Evolutionary conservation across 2,888 invertebrate species (phyloP).

Genomic region (Lepeophtheirus nordmannii): DNA sequence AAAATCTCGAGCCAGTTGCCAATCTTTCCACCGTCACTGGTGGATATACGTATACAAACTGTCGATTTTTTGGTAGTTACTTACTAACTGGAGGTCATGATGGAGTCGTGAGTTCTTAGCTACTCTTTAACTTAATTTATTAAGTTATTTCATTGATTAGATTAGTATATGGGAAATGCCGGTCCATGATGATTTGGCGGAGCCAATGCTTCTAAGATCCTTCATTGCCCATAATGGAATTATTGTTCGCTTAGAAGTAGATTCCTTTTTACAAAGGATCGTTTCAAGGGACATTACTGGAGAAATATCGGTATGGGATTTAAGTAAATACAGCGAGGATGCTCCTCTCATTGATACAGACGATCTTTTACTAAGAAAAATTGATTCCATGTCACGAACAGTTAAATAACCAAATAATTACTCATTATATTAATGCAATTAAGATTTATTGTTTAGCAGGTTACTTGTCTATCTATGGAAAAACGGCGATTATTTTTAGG

Average conservation of each 20-base stretch:
- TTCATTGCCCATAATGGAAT: neutral
- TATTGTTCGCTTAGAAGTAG: slow-evolving; percentile 2
- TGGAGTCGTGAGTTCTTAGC: neutral
- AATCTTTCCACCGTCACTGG: neutral
- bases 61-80: neutral
- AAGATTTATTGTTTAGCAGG: neutral
- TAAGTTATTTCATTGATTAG: neutral
- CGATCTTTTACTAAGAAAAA: neutral
- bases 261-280: slow-evolving; percentile 7
- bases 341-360: neutral
- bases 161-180: slow-evolving; percentile 1
- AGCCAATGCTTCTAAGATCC: neutral
- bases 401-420: neutral
- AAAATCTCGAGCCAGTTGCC: neutral
- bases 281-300: neutral
- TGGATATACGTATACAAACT: neutral
- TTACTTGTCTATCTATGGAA: neutral
- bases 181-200: neutral
- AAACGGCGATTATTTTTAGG: neutral
- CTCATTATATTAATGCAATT: neutral
- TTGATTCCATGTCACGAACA: slow-evolving; percentile 12
- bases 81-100: neutral
- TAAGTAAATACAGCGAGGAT: neutral
- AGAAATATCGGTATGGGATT: neutral
- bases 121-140: neutral